These are phyloP conservation scores for Drosophila lacteicornis DNA, from an alignment of 1,140 invertebrate genomes.

Conservation along the genomic window DNA sequence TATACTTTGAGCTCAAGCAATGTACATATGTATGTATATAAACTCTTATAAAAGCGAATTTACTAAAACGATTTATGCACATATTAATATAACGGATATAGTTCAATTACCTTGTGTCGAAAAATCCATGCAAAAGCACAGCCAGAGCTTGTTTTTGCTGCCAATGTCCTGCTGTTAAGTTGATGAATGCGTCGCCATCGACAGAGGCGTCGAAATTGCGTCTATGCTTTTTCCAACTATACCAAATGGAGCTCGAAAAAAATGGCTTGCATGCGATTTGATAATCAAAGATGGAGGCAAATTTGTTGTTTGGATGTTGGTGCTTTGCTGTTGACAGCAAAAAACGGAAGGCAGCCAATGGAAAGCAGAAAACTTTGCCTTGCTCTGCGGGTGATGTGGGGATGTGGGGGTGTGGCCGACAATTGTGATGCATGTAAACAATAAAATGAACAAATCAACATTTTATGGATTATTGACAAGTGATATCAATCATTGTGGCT, in stretches of 20 bases:
- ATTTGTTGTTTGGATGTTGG: slow-evolving; percentile 44
- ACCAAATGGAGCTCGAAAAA: slow-evolving; percentile 16
- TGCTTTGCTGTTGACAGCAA: slow-evolving; percentile 34
- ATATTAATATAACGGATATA: slow-evolving; percentile 27
- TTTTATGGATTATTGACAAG: slow-evolving; percentile 83
- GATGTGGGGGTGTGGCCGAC: slow-evolving; percentile 30
- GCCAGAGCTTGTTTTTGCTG: slow-evolving; percentile 39
- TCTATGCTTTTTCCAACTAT: slow-evolving; percentile 18
- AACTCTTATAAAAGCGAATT: neutral
- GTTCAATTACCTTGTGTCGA: neutral
- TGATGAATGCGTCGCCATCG: slow-evolving; percentile 69
- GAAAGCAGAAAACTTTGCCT: slow-evolving; percentile 24
- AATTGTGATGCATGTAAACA: slow-evolving; percentile 77
- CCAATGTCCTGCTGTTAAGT: slow-evolving; percentile 75
- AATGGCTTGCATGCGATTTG: slow-evolving; percentile 56
- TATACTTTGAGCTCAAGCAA: neutral
- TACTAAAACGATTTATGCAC: slow-evolving; percentile 13
- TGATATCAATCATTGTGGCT: slow-evolving; percentile 71
- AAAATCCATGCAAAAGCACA: slow-evolving; percentile 12
- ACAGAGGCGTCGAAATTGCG: slow-evolving; percentile 46
- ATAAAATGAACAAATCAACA: slow-evolving; percentile 81
- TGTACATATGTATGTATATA: neutral
- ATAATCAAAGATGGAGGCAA: slow-evolving; percentile 60
- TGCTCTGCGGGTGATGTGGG: slow-evolving; percentile 12
- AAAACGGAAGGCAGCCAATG: slow-evolving; percentile 26